These are phyloP conservation scores for Tympanuchus pallidicinctus DNA, from an alignment of 2,113 vertebrate species.

Conservation along the genomic window DNA sequence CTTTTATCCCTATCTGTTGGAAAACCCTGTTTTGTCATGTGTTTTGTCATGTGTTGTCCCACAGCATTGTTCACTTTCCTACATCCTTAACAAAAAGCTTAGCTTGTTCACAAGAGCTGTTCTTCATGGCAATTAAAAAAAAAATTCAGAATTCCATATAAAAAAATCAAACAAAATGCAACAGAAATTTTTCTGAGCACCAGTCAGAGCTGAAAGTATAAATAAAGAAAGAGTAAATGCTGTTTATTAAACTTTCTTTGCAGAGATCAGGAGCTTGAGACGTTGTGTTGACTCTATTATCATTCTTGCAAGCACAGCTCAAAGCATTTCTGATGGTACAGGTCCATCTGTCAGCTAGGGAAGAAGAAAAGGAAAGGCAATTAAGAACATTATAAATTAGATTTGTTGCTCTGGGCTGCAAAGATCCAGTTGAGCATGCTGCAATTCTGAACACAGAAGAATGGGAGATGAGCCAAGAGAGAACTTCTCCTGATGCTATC, in stretches of 20 bases:
- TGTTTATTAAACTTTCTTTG: conserved; percentile 18
- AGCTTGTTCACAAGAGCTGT: not conserved
- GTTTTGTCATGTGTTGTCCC: not conserved
- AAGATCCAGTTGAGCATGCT: conserved; percentile 16
- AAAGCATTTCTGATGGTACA: not conserved
- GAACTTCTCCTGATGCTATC: not conserved
- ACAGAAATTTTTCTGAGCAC: conserved; percentile 18
- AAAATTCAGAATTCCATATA: not conserved
- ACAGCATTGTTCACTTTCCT: not conserved
- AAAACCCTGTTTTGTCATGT: not conserved
- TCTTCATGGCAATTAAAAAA: conserved; percentile 10
- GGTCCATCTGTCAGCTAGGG: conserved; percentile 22
- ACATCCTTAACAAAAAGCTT: not conserved
- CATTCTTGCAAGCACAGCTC: conserved; percentile 19
- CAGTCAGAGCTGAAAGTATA: not conserved
- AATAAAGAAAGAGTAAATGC: conserved; percentile 10
- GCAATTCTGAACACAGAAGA: conserved; percentile 25
- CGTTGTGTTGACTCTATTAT: conserved; percentile 4
- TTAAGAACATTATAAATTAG: conserved; percentile 58
- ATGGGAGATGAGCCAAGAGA: not conserved
- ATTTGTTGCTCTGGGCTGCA: conserved; percentile 36
- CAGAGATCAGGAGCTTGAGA: conserved; percentile 31
- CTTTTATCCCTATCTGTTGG: not conserved
- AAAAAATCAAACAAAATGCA: conserved; percentile 16
- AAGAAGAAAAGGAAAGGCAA: conserved; percentile 62